Base-by-base conservation (phyloP, 2,888 invertebrate genomes). In the Rapana venosa region DNA sequence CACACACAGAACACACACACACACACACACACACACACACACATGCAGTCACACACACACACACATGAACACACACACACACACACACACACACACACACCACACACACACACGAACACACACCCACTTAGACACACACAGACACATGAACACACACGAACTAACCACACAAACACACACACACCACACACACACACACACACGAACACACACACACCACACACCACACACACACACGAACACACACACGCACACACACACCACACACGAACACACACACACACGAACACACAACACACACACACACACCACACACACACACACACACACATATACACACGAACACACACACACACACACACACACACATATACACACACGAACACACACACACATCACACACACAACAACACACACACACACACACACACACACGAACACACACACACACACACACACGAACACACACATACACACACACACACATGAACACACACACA, bases 191-290 rank as follows among this genome's bases (percentile, higher is more conserved):
- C 74, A n/a, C 74, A n/a, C n/a, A n/a, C 13, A 74, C 74, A 74
- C 30, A 74, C 74, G 1, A 5, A n/a, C 74, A n/a, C 74, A 11
- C 22, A 30, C 74, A n/a, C 74, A 30, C 74, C 4, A 47, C 47
- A 26, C 20, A 22, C 20, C 26, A 74, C 26, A 74, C 74, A 74
- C 74, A 74, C 74, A 74, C 74, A 74, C 74, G n/a, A n/a, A n/a
- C 30, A 74, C 74, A 74, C 30, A 74, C n/a, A n/a, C 30, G 13
- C 74, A 74, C 74, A 74, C 70, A 70, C 26, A 70, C 22, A 70
- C n/a, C 70, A 74, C n/a, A 74, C n/a, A 74, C n/a, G n/a, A n/a
- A 74, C n/a, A n/a, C 74, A 74, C n/a, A n/a, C 74, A 74, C 26
- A n/a, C 74, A 30, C 74, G n/a, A 0, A 74, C 26, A n/a, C 30